Conservation (phyloP, 1,140 invertebrate species). For the Zaprionus ghesquierei region DNA sequence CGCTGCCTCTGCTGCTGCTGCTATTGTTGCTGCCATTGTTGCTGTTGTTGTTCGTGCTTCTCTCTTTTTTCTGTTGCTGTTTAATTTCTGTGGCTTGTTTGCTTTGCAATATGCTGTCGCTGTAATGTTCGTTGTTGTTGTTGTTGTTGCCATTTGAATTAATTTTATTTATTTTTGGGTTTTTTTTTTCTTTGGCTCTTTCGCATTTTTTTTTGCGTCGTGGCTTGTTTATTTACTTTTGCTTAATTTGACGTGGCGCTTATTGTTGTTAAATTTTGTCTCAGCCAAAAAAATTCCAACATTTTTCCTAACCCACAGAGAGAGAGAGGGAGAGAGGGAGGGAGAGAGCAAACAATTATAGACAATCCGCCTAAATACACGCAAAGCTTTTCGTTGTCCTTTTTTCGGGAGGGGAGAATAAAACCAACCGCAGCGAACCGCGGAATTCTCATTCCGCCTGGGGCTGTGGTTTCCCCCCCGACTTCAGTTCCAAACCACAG, state of each 20-base stretch:
- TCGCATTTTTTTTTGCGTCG: background rate
- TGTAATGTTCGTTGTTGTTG: slow-evolving; percentile 5
- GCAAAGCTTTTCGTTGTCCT: slow-evolving; percentile 41
- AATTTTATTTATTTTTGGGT: slow-evolving; percentile 67
- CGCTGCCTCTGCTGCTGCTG: background rate
- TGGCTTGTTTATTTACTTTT: slow-evolving; percentile 60
- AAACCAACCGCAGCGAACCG: slow-evolving; percentile 18
- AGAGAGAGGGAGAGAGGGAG: background rate
- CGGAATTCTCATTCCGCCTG: slow-evolving; percentile 34
- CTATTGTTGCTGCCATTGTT: background rate
- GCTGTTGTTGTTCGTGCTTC: background rate
- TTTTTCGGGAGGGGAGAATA: background rate
- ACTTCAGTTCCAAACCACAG: too few species aligned
- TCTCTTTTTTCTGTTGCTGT: slow-evolving; percentile 17
- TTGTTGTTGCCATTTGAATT: slow-evolving; percentile 61
- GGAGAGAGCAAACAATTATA: slow-evolving; percentile 25
- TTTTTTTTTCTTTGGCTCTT: background rate
- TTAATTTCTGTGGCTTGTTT: slow-evolving; percentile 31
- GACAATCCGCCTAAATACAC: slow-evolving; percentile 44
- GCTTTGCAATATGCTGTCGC: slow-evolving; percentile 19
- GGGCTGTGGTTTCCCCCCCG: background rate
- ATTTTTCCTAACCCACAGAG: slow-evolving; percentile 1
- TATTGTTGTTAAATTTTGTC: slow-evolving; percentile 35
- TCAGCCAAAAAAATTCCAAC: slow-evolving; percentile 13
- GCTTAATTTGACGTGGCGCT: slow-evolving; percentile 53